These are phyloP conservation scores for Bombus vancouverensis DNA, from an alignment of 1,140 invertebrate genomes.

Conservation along the genomic window DNA sequence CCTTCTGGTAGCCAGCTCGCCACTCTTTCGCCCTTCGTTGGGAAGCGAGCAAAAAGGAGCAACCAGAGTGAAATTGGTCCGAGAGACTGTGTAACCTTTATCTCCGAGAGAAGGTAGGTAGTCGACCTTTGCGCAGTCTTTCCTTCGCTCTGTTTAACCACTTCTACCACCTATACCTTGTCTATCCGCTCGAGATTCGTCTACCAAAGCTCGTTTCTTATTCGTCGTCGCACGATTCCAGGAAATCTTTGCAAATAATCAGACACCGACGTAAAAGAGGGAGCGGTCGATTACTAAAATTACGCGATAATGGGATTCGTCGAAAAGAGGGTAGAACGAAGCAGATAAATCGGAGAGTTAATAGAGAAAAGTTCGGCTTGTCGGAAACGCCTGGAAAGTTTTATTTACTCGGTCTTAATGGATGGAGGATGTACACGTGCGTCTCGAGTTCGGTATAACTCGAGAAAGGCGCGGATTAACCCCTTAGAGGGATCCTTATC, in stretches of 20 bases:
- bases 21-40: slow-evolving; percentile 6
- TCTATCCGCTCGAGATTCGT: not conserved
- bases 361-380: not conserved
- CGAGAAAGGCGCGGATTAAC: not conserved
- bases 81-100: slow-evolving; percentile 36
- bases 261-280: slow-evolving; percentile 7
- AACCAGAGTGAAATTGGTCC: slow-evolving; percentile 29
- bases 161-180: not conserved
- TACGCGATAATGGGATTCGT: slow-evolving; percentile 6
- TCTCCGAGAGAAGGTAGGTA: slow-evolving; percentile 4
- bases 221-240: not conserved
- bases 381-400: not conserved
- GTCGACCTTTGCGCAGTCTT: slow-evolving; percentile 37
- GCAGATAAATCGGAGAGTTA: not conserved
- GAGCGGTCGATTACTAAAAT: slow-evolving; percentile 13
- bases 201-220: slow-evolving; percentile 8
- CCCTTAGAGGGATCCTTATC: not conserved
- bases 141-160: not conserved
- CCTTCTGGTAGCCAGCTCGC: not conserved
- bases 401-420: slow-evolving; percentile 16
- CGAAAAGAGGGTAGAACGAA: not conserved
- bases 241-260: slow-evolving; percentile 47
- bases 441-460: not conserved
- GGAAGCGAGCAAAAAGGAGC: slow-evolving; percentile 28
- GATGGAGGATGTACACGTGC: not conserved